Evolutionary conservation across 2,797 vertebrate genomes (phyloP).

Genomic region (Malacoctenus gilli): DNA sequence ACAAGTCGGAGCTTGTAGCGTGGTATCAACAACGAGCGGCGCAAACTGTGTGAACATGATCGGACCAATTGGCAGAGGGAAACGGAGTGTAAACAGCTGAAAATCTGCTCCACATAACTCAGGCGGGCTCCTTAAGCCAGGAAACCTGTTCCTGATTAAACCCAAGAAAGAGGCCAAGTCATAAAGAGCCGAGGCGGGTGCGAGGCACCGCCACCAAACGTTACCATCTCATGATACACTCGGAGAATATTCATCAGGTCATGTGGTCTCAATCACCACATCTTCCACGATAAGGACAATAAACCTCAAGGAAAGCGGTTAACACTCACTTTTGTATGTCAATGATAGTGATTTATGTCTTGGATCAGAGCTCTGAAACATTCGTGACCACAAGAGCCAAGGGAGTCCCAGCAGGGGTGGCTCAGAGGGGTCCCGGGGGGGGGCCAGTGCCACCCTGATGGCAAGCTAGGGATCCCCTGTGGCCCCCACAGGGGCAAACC

Average conservation of each 20-base stretch:
- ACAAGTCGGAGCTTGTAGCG: slow-evolving; percentile 11
- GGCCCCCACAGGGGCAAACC: too few relatives aligned
- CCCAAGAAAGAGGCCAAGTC: slow-evolving; percentile 25
- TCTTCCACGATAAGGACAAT: too few relatives aligned
- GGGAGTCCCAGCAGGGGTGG: too few relatives aligned
- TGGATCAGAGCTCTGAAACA: too few relatives aligned
- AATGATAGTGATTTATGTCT: too few relatives aligned
- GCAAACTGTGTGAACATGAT: slow-evolving; percentile 28
- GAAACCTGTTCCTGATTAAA: slow-evolving; percentile 51
- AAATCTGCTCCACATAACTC: slow-evolving; percentile 38
- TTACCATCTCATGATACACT: slow-evolving; percentile 12
- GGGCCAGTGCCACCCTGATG: too few relatives aligned
- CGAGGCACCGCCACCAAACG: slow-evolving; percentile 7
- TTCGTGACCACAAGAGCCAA: too few relatives aligned
- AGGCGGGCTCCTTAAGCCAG: slow-evolving; percentile 14
- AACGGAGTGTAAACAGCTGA: slow-evolving; percentile 44
- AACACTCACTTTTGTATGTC: too few relatives aligned
- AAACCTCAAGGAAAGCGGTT: slow-evolving; percentile 3
- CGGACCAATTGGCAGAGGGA: slow-evolving; percentile 36
- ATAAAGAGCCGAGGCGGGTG: slow-evolving; percentile 11
- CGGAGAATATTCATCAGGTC: slow-evolving; percentile 14
- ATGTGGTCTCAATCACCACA: not conserved
- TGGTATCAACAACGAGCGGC: slow-evolving; percentile 28
- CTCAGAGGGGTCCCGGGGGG: too few relatives aligned
- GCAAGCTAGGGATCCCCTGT: too few relatives aligned